A percentile compares a stretch with the other conserved stretches of the same genome.
phyloP scores from a whole-genome alignment of 2,797 vertebrate species.

The Oreochromis grahami region DNA sequence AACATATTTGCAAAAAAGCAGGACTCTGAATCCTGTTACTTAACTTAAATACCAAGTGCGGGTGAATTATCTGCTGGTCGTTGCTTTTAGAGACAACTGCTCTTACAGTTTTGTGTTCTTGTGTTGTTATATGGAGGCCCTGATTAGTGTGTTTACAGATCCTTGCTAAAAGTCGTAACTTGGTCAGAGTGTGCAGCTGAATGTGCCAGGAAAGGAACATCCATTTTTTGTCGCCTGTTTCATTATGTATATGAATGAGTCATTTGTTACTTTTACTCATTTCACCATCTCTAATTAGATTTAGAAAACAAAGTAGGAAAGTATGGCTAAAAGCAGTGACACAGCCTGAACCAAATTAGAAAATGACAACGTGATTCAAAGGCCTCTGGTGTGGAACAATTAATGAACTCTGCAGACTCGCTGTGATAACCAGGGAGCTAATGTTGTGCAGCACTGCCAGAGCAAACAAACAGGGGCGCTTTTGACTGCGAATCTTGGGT shows the following conservation, averaged over 20 bases:
- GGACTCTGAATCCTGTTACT: background rate
- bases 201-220: background rate
- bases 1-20: background rate
- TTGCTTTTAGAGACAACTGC: background rate
- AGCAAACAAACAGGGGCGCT: constrained; percentile 41
- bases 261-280: constrained; percentile 35
- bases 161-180: background rate
- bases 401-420: constrained; percentile 58
- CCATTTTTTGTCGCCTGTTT: constrained; percentile 8
- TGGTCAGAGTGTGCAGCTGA: background rate
- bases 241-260: constrained; percentile 25
- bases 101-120: background rate
- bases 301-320: constrained; percentile 47
- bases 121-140: background rate
- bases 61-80: background rate
- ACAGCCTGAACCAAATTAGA: constrained; percentile 51
- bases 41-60: background rate
- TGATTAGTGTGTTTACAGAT: background rate
- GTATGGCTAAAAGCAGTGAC: constrained; percentile 49
- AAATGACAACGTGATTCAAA: constrained; percentile 60
- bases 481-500: constrained; percentile 26
- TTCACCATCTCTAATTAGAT: constrained; percentile 54
- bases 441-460: constrained; percentile 10
- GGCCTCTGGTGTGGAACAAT: constrained; percentile 51
- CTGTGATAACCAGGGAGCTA: constrained; percentile 40